A percentile compares a stretch with the other conserved stretches of the same genome.
phyloP scores from a whole-genome alignment of 1,140 invertebrate genomes.

The roundworm (Caenorhabditis elegans) region DNA sequence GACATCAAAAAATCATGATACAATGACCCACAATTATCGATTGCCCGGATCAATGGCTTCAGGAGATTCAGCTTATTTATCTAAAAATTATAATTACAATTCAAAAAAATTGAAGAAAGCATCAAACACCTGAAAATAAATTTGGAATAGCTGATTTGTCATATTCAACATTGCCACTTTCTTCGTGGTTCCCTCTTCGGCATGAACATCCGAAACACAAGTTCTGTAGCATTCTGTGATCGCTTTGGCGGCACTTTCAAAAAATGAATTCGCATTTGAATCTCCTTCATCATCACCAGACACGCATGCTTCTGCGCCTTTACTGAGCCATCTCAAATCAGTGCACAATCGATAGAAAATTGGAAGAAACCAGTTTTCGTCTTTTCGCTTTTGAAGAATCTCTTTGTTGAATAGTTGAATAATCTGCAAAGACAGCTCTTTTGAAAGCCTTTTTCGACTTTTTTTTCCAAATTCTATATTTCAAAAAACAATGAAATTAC shows the following conservation, averaged over 20 bases:
- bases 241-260: constrained; percentile 81
- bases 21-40: constrained; percentile 80
- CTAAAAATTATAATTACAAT: constrained; percentile 53
- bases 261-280: constrained; percentile 56
- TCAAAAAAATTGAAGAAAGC: neutral
- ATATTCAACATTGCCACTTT: constrained; percentile 90
- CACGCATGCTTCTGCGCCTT: constrained; percentile 37
- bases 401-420: constrained; percentile 74
- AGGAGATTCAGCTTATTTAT: constrained; percentile 91
- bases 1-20: constrained; percentile 83
- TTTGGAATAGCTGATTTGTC: constrained; percentile 94
- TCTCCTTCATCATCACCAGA: constrained; percentile 58
- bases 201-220: constrained; percentile 90
- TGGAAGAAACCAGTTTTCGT: constrained; percentile 84
- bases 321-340: constrained; percentile 50
- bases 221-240: constrained; percentile 91
- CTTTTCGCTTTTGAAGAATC: constrained; percentile 82
- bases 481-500: neutral
- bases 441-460: neutral
- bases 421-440: constrained; percentile 41
- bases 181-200: constrained; percentile 85
- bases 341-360: constrained; percentile 39
- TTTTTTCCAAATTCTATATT: neutral
- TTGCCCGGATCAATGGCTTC: constrained; percentile 91
- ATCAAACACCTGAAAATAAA: constrained; percentile 83